Evolutionary conservation across 2,113 vertebrate genomes (phyloP), one percentile per base, ranked within the genome.

Genomic region (Neolamprologus modestus): DNA sequence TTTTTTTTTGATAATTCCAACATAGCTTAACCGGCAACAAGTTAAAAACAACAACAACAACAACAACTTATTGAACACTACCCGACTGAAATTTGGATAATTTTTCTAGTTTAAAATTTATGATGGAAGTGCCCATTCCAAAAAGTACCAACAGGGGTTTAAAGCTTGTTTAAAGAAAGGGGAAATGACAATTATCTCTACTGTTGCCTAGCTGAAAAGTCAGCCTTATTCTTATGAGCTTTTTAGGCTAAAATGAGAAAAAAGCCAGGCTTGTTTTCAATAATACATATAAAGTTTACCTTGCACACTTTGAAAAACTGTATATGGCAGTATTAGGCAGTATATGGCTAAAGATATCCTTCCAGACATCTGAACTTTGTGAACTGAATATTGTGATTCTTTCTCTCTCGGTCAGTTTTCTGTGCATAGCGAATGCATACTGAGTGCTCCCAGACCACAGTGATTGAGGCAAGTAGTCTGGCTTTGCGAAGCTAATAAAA

Each of bases 401-500:
- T 17, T 83, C 12, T 81, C 52, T 83, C n/a, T 55, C 14, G 11
- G 26, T 83, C 66, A 68, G 14, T 21, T 42, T 78, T 45, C 52
- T 33, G 53, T 71, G 19, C 7, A 19, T 40, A 78, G 24, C 19
- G 10, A 88, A 88, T 33, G 37, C 37, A 57, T 85, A 55, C 42
- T 73, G 84, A 84, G 76, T 78, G 68, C 78, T 87, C 59, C 81
- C 66, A 88, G 73, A 66, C 68, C 53, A 76, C 42, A 68, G 5
- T 88, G 53, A 87, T 50, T 92, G 84, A 66, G 52, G 12, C 55
- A 80, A 93, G 89, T 86, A 57, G 31, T 87, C 83, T 85, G 81
- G 81, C 85, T 92, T 91, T 90, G 90, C 12, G n/a, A 81, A n/a
- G 35, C 84, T 89, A 90, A 90, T 94, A 91, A 93, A 92, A 91